Evolutionary conservation across 2,113 vertebrate species (phyloP), one percentile per base, ranked within the genome.

Genomic region (Percina caprodes): DNA sequence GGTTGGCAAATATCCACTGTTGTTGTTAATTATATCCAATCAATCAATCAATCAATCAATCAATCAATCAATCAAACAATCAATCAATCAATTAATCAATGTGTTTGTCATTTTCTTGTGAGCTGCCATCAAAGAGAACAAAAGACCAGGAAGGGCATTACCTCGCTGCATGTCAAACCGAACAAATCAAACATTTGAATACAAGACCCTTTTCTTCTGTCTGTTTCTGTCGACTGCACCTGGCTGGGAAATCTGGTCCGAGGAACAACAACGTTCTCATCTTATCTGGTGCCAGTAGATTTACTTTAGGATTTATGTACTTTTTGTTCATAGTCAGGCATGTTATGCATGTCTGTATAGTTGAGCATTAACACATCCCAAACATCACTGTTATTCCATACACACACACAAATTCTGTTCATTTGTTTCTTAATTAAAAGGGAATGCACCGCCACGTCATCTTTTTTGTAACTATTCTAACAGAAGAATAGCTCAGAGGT

Each of bases 11-110:
- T 75, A 83, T 79, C 30, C 59, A 46, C 6, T 71, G 77, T 82
- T 86, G 21, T 90, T 67, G 60, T 79, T 86, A 74, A 46, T 88
- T 75, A 66, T 48, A 82, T 33, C 58, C 69, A 86, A 79, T 88
- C 77, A 80, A 75, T 88, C 35, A 35, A 39, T 39, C 35, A 39
- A 39, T 39, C 26, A 30, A 30, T n/a, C 84, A 83, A 6, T 52
- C 35, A 35, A 39, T 39, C 35, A 39, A 39, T 39, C 26, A 30
- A 30, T 30, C 84, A 83, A 6, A 87, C 69, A 86, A 79, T 88
- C 77, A 80, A 75, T 88, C 9, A 39, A 39, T 39, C 39, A 39
- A 39, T 39, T 4, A 30, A 30, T 30, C 84, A 83, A 6, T 52
- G 21, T 52, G 16, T 71, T 74, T 69, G 66, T 49, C 26, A 33